Base-by-base conservation (phyloP, 2,113 vertebrate species). In the Porphyrio hochstetteri region DNA sequence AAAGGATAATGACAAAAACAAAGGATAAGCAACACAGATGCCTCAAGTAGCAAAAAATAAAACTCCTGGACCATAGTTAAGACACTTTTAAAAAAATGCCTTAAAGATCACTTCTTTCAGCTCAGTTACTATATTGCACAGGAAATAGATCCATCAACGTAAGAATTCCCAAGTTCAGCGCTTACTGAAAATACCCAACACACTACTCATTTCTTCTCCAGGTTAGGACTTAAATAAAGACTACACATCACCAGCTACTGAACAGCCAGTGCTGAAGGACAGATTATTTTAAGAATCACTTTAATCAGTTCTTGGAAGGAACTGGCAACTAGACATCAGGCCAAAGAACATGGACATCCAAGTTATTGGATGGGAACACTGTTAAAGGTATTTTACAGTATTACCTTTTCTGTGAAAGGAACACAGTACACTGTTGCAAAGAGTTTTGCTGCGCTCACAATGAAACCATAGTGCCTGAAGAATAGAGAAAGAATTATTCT, bases 371-470 rank as follows among this genome's bases (percentile, higher is more conserved):
- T n/a, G 16, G 20, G 42, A 40, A 61, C 6, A 13, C 11, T 19
- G 18, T 16, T 27, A 33, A 46, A 4, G 65, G 15, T 63, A 56
- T 48, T 48, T 48, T 48, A 48, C 21, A 5, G 35, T 19, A 81
- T 96, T 95, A 97, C 99, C 98, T 99, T 98, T 96, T 98, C 98
- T 84, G 98, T 98, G 97, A 98, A 98, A n/a, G 98, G 96, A 97
- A 99, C 98, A 89, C 98, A 98, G 94, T 99, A 98, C 78, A 99
- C 97, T 24, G 95, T 92, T 80, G 99, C 99, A 5, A 98, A 99
- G 42, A 99, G 98, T 82, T 99, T 98, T 71, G 99, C 99, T 79
- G 98, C 97, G 16, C 98, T 99, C 97, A 98, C 95, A n/a, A 99
- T 98, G 94, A 99, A 99, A 88, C 96, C 97, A 82, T 98, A 98